Base-by-base conservation (phyloP, 2,888 invertebrate genomes). In the Carterocephalus palaemon region DNA sequence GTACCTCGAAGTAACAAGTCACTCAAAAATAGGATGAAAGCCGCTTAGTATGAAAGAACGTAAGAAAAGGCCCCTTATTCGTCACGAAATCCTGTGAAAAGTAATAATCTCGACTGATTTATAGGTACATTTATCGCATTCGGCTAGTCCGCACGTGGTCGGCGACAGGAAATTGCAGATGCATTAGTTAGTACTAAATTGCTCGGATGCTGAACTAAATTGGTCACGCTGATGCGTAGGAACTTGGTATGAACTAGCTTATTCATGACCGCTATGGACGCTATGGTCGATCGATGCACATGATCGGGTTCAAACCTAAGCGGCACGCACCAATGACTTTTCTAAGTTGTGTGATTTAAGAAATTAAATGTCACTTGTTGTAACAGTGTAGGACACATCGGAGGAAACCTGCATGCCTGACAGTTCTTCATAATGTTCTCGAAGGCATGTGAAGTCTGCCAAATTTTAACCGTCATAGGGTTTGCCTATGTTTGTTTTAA, bases 151-250 rank as follows among this genome's bases (percentile, higher is more conserved):
- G 33, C 38, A 22, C 34, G 34, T 42, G 24, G 46, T 13, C 16
- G 32, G 57, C 49, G 61, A 57, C 75, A 74, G 77, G 75, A 79
- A 79, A 76, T 73, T 57, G 62, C 60, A 57, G 41, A 64, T 54
- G 59, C 65, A 54, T 70, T 67, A 59, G 47, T 54, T 38, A 28
- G 37, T 41, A 26, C 10, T 12, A 16, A 5, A 4, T 2, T 24
- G 8, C 8, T 8, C 13, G 19, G 17, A 6, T 40, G 6, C 24
- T 31, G 43, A 48, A 39, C 43, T 45, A 40, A 49, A 49, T 48
- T 50, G 34, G 36, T 43, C 22, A 46, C 38, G 49, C 29, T 17
- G 32, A 10, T 46, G 40, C 38, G 29, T 45, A 12, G 13, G 16
- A 29, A 17, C 8, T 15, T 7, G 2, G 16, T 16, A 12, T 43